Evolutionary conservation across 1,140 invertebrate species (phyloP).

Genomic region (Zaprionus davidi): DNA sequence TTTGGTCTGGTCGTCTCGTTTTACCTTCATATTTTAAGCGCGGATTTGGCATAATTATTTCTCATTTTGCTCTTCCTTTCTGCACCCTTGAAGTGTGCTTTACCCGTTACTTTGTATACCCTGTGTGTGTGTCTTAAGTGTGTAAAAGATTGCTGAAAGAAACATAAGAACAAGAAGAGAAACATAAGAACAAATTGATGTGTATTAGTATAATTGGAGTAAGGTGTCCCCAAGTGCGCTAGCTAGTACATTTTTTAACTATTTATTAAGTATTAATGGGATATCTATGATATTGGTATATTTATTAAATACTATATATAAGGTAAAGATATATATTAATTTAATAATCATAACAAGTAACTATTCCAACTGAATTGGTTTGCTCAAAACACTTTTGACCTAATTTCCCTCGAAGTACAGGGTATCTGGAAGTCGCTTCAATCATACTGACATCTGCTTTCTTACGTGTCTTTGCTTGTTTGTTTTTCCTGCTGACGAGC

Average conservation of each 20-base stretch:
- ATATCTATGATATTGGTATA: too few species aligned
- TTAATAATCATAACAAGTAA: too few species aligned
- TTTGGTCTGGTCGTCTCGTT: conserved; percentile 38
- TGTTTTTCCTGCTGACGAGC: conserved; percentile 58
- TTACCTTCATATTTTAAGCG: conserved; percentile 71
- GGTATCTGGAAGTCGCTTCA: neutral
- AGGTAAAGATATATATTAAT: too few species aligned
- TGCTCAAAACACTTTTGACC: neutral
- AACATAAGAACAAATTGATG: neutral
- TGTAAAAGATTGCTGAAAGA: neutral
- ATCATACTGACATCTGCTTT: neutral
- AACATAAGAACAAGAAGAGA: neutral
- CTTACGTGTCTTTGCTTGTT: conserved; percentile 27
- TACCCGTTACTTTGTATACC: conserved; percentile 45
- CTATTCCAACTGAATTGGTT: too few species aligned
- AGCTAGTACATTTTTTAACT: neutral
- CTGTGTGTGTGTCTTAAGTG: neutral
- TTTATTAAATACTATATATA: too few species aligned
- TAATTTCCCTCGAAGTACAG: neutral
- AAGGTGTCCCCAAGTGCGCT: neutral
- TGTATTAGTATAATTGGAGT: neutral
- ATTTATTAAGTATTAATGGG: neutral
- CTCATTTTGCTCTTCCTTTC: conserved; percentile 64
- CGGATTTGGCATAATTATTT: conserved; percentile 81
- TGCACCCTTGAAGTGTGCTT: conserved; percentile 62